Base-by-base conservation (phyloP, 2,888 invertebrate genomes). In the Hymenopus coronatus region DNA sequence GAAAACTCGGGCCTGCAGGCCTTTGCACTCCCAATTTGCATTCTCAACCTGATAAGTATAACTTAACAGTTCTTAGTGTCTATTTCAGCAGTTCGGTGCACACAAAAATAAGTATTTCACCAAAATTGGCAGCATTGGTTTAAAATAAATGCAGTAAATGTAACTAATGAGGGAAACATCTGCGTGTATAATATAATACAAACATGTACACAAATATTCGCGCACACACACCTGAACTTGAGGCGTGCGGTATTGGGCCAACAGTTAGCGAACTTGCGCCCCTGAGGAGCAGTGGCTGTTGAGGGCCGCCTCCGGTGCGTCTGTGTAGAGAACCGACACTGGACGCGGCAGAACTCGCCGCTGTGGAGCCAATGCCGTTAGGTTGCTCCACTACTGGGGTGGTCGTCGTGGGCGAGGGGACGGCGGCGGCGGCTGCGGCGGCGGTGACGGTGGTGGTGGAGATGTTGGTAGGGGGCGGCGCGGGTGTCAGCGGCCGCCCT, bases 151-250 rank as follows among this genome's bases (percentile, higher is more conserved):
- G 83, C 28, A 83, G 20, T 83, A 20, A 20, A 20, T 88, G 81
- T 85, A 30, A 33, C 28, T 40, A 40, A 30, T 6, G 27, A 70
- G 28, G 83, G 88, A 30, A 84, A 33, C 87, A 81, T 70, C 70
- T 70, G 87, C 27, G 25, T n/a, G 15, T 25, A 6, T 15, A 15
- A 83, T 84, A 84, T 33, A 46, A 20, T 28, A 85, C 82, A 70
- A 82, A 84, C 82, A 87, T 28, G n/a, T 87, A 30, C 30, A 28
- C n/a, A 15, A 28, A 87, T n/a, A 20, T n/a, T 27, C n/a, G 70
- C 33, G 88, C 89, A 91, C 91, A 95, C 95, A 93, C 94, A 96
- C 96, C 96, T 96, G 96, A 96, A 94, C 95, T 95, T 92, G 96
- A 96, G 93, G 96, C 94, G 93, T 95, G 94, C 91, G 96, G 95